These are phyloP conservation scores for Teleogryllus occipitalis DNA, from an alignment of 1,140 invertebrate species.

Conservation along the genomic window DNA sequence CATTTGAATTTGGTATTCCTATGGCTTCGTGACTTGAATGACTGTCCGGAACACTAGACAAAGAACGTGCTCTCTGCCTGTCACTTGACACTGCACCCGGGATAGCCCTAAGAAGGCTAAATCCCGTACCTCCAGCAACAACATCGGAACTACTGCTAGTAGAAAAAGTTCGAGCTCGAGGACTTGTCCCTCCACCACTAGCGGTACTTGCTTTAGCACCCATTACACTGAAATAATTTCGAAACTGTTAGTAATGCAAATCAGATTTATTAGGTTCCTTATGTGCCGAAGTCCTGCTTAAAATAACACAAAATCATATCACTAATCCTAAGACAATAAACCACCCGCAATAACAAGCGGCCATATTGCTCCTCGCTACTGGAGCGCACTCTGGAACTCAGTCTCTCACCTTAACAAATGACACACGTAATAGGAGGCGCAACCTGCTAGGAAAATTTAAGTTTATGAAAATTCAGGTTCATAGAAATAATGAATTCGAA, in stretches of 20 bases:
- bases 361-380: conserved; percentile 20
- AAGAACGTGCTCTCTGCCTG: conserved; percentile 67
- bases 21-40: conserved; percentile 47
- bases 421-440: background rate
- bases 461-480: no score
- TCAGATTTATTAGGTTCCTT: conserved; percentile 5
- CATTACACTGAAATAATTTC: conserved; percentile 41
- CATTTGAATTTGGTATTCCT: conserved; percentile 38
- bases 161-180: conserved; percentile 64
- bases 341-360: conserved; percentile 19
- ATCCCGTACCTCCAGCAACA: conserved; percentile 53
- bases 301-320: conserved; percentile 18
- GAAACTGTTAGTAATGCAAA: background rate
- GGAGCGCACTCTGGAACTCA: background rate
- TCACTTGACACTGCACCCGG: conserved; percentile 61
- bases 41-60: conserved; percentile 72
- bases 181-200: conserved; percentile 61
- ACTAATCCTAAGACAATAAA: conserved; percentile 15
- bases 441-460: no score
- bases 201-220: conserved; percentile 74
- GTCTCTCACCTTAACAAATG: background rate
- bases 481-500: no score
- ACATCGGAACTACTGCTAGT: conserved; percentile 58
- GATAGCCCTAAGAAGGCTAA: conserved; percentile 62
- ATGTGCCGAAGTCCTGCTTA: conserved; percentile 10